phyloP scores from a whole-genome alignment of 2,113 vertebrate genomes.

The Takifugu bimaculatus region DNA sequence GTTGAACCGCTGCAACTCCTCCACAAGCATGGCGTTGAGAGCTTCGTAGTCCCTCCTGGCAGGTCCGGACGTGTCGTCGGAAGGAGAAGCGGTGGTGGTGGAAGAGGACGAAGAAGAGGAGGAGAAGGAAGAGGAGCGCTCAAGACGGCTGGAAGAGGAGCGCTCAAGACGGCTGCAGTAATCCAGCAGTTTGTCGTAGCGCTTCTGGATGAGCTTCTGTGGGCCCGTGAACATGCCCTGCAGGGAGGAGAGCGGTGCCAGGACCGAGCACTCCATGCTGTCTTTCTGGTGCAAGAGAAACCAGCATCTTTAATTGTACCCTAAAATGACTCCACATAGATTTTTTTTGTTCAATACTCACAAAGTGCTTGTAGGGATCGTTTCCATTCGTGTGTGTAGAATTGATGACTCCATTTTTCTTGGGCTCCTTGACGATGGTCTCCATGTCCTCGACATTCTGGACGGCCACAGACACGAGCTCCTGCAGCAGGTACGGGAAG shows the following conservation, averaged over 20 bases:
- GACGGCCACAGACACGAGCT: constrained; percentile 78
- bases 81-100: constrained; percentile 39
- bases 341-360: constrained; percentile 69
- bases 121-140: constrained; percentile 52
- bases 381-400: constrained; percentile 55
- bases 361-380: constrained; percentile 80
- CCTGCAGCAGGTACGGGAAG: constrained; percentile 66
- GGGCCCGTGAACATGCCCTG: constrained; percentile 87
- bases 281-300: constrained; percentile 70
- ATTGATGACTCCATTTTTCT: constrained; percentile 54
- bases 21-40: constrained; percentile 88
- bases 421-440: constrained; percentile 75
- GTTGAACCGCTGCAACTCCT: constrained; percentile 92
- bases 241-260: constrained; percentile 81
- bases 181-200: constrained; percentile 94
- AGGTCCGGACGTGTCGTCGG: constrained; percentile 75
- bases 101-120: constrained; percentile 41
- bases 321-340: not conserved
- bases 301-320: too few relatives aligned
- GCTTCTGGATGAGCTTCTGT: constrained; percentile 97
- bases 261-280: constrained; percentile 77
- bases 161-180: constrained; percentile 83
- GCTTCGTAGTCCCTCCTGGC: constrained; percentile 89
- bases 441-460: constrained; percentile 77
- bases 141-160: constrained; percentile 64